Conservation (phyloP, 2,888 invertebrate species). For the Synanthedon andrenaeformis region DNA sequence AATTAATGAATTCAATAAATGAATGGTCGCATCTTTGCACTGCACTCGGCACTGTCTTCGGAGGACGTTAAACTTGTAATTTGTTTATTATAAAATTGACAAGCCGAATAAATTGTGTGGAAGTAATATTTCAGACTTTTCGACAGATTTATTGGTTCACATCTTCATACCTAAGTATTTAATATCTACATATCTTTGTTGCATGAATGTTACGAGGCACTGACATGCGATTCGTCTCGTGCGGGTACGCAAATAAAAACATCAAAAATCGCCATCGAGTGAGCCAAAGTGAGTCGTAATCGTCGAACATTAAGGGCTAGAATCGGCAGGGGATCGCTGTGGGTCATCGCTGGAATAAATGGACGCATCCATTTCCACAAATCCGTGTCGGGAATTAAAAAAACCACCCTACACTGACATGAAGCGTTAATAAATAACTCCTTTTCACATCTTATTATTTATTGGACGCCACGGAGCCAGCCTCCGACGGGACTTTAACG, state of each 20-base stretch:
- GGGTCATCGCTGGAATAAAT: constrained; percentile 29
- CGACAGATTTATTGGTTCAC: not conserved
- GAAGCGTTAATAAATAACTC: constrained; percentile 47
- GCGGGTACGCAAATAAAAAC: constrained; percentile 13
- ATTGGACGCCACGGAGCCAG: constrained; percentile 39
- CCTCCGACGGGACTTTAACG: constrained; percentile 43
- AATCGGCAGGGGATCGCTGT: constrained; percentile 15
- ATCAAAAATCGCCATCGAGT: not conserved
- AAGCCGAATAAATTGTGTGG: not conserved
- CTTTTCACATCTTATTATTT: constrained; percentile 55
- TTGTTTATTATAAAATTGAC: not conserved
- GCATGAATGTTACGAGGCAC: constrained; percentile 4
- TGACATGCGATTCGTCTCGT: constrained; percentile 9
- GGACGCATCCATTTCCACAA: constrained; percentile 53
- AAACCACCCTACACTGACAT: constrained; percentile 29
- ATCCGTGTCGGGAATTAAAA: constrained; percentile 57
- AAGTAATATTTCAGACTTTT: not conserved
- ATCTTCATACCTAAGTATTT: not conserved
- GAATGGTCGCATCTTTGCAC: too few relatives aligned
- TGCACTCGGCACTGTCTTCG: too few relatives aligned
- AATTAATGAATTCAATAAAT: too few relatives aligned
- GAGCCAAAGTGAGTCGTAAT: constrained; percentile 14
- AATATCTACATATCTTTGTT: not conserved
- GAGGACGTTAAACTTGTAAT: too few relatives aligned
- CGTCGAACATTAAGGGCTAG: constrained; percentile 19